These are phyloP conservation scores for Penaeus vannamei DNA, from an alignment of 1,140 invertebrate genomes.

Conservation along the genomic window DNA sequence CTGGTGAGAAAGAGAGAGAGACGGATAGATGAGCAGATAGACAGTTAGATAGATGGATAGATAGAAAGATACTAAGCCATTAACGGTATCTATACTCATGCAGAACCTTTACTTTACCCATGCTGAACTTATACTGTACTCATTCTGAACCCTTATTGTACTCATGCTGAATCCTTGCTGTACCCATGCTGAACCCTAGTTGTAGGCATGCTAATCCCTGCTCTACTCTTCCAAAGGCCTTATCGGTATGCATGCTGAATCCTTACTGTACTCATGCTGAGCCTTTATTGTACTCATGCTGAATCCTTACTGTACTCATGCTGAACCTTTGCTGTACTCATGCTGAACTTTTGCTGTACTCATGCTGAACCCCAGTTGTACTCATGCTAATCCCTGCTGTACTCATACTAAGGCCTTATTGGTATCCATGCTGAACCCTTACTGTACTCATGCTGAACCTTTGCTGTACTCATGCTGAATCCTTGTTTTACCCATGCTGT, in stretches of 20 bases:
- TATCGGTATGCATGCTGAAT: not conserved
- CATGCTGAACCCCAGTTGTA: not conserved
- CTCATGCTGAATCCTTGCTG: too few relatives aligned
- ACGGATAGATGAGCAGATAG: not conserved
- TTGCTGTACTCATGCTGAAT: too few relatives aligned
- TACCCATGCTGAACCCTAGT: not conserved
- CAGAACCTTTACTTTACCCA: too few relatives aligned
- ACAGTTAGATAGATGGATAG: not conserved
- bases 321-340: not conserved
- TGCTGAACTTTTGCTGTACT: too few relatives aligned
- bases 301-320: slow-evolving; percentile 4
- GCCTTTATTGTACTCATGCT: not conserved
- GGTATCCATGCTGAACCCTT: not conserved
- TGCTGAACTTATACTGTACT: too few relatives aligned
- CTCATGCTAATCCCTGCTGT: not conserved
- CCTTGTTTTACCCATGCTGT: too few relatives aligned
- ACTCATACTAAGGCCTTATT: not conserved
- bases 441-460: slow-evolving; percentile 4
- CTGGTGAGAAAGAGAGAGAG: not conserved
- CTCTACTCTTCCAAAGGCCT: too few relatives aligned
- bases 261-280: not conserved
- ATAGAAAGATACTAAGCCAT: not conserved
- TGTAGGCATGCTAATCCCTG: not conserved
- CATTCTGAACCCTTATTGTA: too few relatives aligned
- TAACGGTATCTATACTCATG: not conserved